Evolutionary conservation across 2,888 invertebrate species (phyloP).

Genomic region (Steinernema scapterisci): DNA sequence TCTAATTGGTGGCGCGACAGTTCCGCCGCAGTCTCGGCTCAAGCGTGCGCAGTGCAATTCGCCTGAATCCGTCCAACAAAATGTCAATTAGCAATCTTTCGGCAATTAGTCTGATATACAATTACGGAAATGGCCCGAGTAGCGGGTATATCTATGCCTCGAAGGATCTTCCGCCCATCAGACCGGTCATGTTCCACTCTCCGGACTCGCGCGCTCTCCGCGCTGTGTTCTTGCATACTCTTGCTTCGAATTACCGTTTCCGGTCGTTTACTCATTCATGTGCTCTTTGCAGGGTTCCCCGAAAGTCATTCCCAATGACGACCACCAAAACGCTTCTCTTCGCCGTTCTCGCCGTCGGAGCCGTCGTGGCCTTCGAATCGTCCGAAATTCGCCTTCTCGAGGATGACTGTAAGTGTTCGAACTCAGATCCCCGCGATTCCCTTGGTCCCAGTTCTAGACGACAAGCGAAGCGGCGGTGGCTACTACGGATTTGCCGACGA

Average conservation of each 20-base stretch:
- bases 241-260: not conserved
- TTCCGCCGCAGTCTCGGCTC: not conserved
- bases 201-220: not conserved
- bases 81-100: conserved; percentile 27
- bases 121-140: conserved; percentile 26
- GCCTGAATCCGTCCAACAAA: conserved; percentile 15
- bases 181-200: not conserved
- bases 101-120: conserved; percentile 26
- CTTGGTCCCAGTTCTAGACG: conserved; percentile 21
- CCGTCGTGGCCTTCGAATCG: conserved; percentile 53
- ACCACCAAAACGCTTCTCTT: not conserved
- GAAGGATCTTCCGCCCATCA: conserved; percentile 16
- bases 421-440: no score
- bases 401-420: conserved; percentile 52
- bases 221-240: not conserved
- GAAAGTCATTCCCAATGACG: not conserved
- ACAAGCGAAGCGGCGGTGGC: conserved; percentile 22
- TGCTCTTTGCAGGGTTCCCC: not conserved
- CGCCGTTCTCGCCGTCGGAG: conserved; percentile 35
- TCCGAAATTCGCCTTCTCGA: conserved; percentile 59
- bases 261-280: not conserved
- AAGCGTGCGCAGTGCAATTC: not conserved
- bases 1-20: conserved; percentile 15
- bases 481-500: conserved; percentile 16
- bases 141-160: not conserved